Base-by-base conservation (phyloP, 2,113 vertebrate species). In the Xerus inauris region DNA sequence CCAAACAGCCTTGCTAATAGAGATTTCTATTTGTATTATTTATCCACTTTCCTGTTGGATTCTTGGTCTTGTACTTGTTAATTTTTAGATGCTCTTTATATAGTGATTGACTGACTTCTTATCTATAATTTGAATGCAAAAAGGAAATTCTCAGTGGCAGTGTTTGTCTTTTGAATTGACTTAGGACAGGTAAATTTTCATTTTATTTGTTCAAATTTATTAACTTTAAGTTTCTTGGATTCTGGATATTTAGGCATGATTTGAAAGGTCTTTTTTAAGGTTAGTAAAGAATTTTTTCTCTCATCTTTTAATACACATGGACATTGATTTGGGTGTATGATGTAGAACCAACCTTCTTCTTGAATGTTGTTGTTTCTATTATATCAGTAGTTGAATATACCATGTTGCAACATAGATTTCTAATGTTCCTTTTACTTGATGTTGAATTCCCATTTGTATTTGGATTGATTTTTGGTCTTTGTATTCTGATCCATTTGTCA, bases 131-230 rank as follows among this genome's bases (percentile, higher is more conserved):
- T 30, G 2, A 95, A 82, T 79, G 22, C 28, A 81, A 51, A 67
- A 47, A 64, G 4, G 57, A 84, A 62, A 54, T 80, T 64, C 16
- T 13, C 38, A 65, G 4, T 71, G 30, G 12, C 42, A 3, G 9
- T 42, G 0, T 77, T 87, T 72, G 76, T 45, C 47, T 95, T 97
- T 91, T 92, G 71, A 24, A 13, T 92, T 87, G 73, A 40, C 35
- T 72, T 75, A 69, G 24, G 49, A 3, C 24, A 54, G n/a, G 12
- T 30, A 72, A 62, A n/a, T 4, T 92, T 91, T 86, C 30, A 86
- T 73, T 76, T 87, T 92, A 32, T 77, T 1, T 67, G n/a, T 77
- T 91, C 19, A 2, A 80, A 5, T 89, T 82, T 87, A 62, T 91
- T 49, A 35, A 83, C 35, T 42, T 81, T 69, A 28, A 76, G 11